These are phyloP conservation scores for Tyrophagus putrescentiae DNA, from an alignment of 1,140 invertebrate species.

Conservation along the genomic window DNA sequence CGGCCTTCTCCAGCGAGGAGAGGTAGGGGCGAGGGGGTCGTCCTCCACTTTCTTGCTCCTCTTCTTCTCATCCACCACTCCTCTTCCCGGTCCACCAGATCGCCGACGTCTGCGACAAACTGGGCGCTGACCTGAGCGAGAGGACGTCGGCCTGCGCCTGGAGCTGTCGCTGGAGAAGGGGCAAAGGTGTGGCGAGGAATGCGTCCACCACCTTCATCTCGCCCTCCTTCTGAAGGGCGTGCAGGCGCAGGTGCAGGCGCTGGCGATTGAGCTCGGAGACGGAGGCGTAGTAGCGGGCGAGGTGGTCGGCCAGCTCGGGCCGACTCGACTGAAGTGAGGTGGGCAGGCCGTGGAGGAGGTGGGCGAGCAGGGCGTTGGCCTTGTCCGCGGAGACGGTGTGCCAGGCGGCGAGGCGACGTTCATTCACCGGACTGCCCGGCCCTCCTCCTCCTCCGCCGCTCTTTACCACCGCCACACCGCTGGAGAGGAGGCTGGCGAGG, in stretches of 20 bases:
- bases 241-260: conserved; percentile 3
- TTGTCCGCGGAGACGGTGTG: not conserved
- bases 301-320: not conserved
- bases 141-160: not conserved
- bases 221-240: not conserved
- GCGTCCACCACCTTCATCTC: conserved; percentile 8
- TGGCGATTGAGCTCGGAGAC: conserved; percentile 16
- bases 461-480: no score
- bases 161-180: not conserved
- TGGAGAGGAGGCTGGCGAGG: no score
- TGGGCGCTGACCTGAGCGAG: not conserved
- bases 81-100: not conserved
- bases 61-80: no score
- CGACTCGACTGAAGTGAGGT: not conserved
- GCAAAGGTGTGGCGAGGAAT: not conserved
- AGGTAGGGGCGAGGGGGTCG: no score
- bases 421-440: not conserved
- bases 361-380: not conserved
- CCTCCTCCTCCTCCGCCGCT: no score
- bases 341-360: conserved; percentile 15
- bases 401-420: not conserved
- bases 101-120: not conserved
- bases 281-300: not conserved
- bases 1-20: not conserved
- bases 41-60: not conserved